These are phyloP conservation scores for Eupeodes luniger DNA, from an alignment of 2,888 invertebrate species.

Conservation along the genomic window DNA sequence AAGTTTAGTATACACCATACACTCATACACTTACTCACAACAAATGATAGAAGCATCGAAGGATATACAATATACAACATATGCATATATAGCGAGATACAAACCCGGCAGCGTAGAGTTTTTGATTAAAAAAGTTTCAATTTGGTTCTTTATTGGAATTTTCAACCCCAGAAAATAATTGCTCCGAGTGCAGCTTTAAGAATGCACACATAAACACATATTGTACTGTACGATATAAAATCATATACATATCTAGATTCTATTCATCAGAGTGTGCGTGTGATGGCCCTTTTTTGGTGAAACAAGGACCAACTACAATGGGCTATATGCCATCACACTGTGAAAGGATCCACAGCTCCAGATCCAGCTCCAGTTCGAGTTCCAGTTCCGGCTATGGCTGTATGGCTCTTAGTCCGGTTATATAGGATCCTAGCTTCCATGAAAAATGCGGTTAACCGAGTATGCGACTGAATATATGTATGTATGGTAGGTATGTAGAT, in stretches of 20 bases:
- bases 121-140: conserved; percentile 77
- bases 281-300: conserved; percentile 48
- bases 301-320: conserved; percentile 33
- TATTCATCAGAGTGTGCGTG: neutral
- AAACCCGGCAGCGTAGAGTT: conserved; percentile 48
- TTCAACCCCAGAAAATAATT: conserved; percentile 62
- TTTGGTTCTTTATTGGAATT: conserved; percentile 74
- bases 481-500: too few relatives aligned
- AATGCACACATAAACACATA: conserved; percentile 29
- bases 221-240: too few relatives aligned
- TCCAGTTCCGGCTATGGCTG: neutral
- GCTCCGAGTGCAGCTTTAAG: conserved; percentile 57
- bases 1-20: conserved; percentile 30
- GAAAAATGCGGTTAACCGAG: conserved; percentile 48
- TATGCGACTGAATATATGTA: neutral
- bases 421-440: neutral
- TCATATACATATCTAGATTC: neutral
- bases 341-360: neutral
- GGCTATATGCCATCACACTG: neutral
- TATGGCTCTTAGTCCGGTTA: too few relatives aligned
- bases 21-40: neutral
- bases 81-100: neutral
- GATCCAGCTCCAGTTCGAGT: neutral
- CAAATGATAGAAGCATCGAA: conserved; percentile 21
- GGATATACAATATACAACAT: conserved; percentile 33